Conservation (phyloP, 2,113 vertebrate species). For the Tachycineta bicolor region DNA sequence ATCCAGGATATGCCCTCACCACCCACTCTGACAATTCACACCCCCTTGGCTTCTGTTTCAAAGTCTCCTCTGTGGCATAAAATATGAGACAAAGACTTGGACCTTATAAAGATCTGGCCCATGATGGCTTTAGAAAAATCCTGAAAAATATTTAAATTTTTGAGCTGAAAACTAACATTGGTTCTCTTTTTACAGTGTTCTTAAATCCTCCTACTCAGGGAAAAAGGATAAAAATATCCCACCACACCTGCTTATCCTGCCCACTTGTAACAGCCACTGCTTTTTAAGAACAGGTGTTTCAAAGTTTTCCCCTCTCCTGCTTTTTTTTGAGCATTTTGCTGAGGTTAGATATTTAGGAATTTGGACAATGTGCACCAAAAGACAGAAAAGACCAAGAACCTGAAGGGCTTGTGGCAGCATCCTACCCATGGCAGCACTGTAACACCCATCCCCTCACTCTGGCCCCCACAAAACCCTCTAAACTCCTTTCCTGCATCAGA, state of each 20-base stretch:
- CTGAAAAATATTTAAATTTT: background rate
- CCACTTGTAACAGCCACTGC: background rate
- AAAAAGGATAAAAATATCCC: background rate
- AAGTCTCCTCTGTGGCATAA: background rate
- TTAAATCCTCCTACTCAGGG: background rate
- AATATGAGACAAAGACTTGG: background rate
- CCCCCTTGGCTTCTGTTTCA: background rate
- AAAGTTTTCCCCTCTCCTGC: background rate
- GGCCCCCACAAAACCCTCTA: background rate
- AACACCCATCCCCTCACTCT: background rate
- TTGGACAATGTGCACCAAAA: background rate
- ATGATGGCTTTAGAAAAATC: background rate
- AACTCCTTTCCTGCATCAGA: background rate
- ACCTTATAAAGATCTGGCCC: background rate
- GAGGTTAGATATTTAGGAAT: background rate
- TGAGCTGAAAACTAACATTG: background rate
- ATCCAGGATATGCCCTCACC: background rate
- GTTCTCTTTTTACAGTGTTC: background rate
- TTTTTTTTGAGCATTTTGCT: background rate
- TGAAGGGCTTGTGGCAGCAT: accelerated
- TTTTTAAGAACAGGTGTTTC: background rate
- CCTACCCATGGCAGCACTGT: background rate
- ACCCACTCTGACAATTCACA: background rate
- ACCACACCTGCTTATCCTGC: background rate
- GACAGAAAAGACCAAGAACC: background rate